phyloP scores from a whole-genome alignment of 2,888 invertebrate genomes.

The Pristionchus exspectatus region DNA sequence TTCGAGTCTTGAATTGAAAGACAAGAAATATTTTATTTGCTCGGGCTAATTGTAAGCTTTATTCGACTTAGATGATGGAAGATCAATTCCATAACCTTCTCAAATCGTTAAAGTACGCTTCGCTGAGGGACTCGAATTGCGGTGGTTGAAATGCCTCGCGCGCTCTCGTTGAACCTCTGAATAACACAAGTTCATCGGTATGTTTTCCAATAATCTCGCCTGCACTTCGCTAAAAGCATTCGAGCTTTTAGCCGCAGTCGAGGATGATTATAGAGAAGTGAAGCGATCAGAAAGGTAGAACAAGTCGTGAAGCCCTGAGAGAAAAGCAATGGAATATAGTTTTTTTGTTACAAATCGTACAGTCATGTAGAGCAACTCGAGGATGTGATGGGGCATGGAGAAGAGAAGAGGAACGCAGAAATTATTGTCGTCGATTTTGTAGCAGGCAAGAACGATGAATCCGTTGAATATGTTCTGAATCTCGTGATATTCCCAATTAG shows the following conservation, averaged over 20 bases:
- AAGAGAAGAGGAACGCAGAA: neutral
- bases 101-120: neutral
- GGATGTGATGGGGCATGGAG: neutral
- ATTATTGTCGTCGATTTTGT: neutral
- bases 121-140: neutral
- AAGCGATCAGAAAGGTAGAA: neutral
- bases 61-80: neutral
- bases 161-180: neutral
- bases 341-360: too few species aligned
- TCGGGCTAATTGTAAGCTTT: too few species aligned
- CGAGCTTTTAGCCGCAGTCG: neutral
- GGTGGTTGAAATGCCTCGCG: neutral
- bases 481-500: neutral
- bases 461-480: neutral
- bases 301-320: neutral
- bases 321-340: too few species aligned
- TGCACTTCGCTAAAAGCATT: neutral
- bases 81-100: neutral
- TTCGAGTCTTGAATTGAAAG: too few species aligned
- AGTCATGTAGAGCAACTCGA: neutral
- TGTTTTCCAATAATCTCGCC: neutral
- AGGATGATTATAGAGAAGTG: neutral
- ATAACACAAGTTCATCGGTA: neutral
- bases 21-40: too few species aligned
- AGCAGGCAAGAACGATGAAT: neutral